phyloP scores from a whole-genome alignment of 2,797 vertebrate species.

The Helicolenus hilgendorfi region DNA sequence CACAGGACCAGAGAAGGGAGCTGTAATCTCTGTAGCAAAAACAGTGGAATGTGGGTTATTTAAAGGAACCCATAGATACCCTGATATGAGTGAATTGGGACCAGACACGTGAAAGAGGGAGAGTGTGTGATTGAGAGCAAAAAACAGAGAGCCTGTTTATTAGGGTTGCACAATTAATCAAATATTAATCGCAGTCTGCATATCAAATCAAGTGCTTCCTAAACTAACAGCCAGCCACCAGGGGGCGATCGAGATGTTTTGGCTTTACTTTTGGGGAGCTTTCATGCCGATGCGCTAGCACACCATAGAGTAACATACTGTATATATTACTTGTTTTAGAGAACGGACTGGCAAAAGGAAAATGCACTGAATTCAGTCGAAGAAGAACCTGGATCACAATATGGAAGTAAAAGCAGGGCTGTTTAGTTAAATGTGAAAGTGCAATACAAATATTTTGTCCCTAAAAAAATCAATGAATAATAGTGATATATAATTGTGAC shows the following conservation, averaged over 20 bases:
- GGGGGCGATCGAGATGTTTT: neutral
- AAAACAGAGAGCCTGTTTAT: neutral
- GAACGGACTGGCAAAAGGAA: no score
- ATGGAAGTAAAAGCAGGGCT: no score
- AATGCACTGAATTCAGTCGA: no score
- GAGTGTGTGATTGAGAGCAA: neutral
- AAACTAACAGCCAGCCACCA: neutral
- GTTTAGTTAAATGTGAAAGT: no score
- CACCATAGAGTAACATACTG: no score
- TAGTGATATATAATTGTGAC: no score
- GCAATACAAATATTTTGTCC: no score
- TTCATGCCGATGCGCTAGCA: neutral
- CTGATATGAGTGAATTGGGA: neutral
- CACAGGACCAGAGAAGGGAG: slow-evolving; percentile 96
- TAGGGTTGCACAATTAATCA: no score
- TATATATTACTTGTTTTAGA: no score
- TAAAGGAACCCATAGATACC: neutral
- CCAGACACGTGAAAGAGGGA: neutral
- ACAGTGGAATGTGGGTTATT: neutral
- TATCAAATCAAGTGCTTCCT: neutral
- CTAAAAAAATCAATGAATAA: no score
- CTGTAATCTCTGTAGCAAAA: slow-evolving; percentile 92
- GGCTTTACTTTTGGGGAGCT: neutral
- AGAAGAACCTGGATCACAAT: no score
- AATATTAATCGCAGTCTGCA: neutral